Evolutionary conservation across 2,797 vertebrate genomes (phyloP), one percentile per base, ranked within the genome.

Genomic region (Mormyrops boulengeri): DNA sequence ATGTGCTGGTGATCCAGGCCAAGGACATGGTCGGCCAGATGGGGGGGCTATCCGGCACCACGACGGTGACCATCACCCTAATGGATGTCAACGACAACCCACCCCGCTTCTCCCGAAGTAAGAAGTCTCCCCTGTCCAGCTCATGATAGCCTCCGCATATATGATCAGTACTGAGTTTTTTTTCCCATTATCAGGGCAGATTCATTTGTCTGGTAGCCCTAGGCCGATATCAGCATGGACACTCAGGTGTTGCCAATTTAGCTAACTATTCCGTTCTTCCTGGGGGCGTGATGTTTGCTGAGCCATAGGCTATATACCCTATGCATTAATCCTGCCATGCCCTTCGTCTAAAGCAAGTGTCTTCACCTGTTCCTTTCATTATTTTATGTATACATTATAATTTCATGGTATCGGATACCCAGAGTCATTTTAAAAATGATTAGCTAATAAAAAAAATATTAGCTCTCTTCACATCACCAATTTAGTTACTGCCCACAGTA

Each of bases 11-110:
- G 93, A 99, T 99, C 94, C 98, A 99, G 95, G 98, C 98, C 93
- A 99, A 99, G 94, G 98, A 99, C 94, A 99, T 99, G 98, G 97
- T 98, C 89, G 98, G 98, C 38, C 98, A 99, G 95, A 98, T 98
- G 92, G 98, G 98, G 0, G 98, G 98, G 62, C 96, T 99, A 38
- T 99, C 98, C 0, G 98, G 98, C 49, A 99, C 98, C 26, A 98
- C 98, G 0, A 97, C 98, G 0, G 98, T 99, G 89, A 99, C 97
- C 0, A 97, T 99, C 91, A 98, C 97, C 0, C 96, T 99, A 30
- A 98, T 96, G 0, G 98, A 99, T 77, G 97, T 99, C 90, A 99
- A 99, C 0, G 98, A 99, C 94, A 99, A 99, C 91, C 97, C 98
- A 0, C 98, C 98, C 5, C 97, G 96, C 57, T 99, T 99, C 92